Percentiles rank a stretch among this genome's conserved stretches.
Evolutionary conservation across 2,113 vertebrate genomes (phyloP).

Genomic region (Eretmochelys imbricata): DNA sequence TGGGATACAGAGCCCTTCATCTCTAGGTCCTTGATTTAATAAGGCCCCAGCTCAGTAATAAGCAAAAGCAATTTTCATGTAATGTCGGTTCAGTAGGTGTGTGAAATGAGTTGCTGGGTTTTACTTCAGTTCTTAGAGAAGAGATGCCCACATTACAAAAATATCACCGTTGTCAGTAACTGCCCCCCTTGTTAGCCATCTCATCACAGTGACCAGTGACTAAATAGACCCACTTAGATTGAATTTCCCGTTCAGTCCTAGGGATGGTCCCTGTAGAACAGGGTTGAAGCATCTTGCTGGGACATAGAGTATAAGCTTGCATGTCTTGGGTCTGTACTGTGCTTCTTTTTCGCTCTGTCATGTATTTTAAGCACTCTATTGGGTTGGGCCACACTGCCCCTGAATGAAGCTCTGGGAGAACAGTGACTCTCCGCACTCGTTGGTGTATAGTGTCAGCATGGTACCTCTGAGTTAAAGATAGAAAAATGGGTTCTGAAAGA

Average conservation of each 20-base stretch:
- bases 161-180: accelerated
- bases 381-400: not conserved
- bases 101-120: not conserved
- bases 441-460: not conserved
- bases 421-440: accelerated
- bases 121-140: accelerated
- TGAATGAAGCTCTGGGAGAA: not conserved
- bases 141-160: not conserved
- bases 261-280: no score
- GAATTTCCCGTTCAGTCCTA: not conserved
- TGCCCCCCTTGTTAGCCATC: not conserved
- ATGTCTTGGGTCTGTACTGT: not conserved
- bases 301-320: accelerated
- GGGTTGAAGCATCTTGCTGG: accelerated
- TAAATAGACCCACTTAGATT: not conserved
- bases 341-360: not conserved
- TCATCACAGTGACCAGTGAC: not conserved
- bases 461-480: not conserved
- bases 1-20: accelerated
- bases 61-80: accelerated
- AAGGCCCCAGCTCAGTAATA: not conserved
- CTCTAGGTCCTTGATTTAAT: not conserved
- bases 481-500: not conserved
- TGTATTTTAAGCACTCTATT: not conserved
- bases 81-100: accelerated